Base-by-base conservation (phyloP, 2,113 vertebrate genomes). In the Atractosteus spatula region DNA sequence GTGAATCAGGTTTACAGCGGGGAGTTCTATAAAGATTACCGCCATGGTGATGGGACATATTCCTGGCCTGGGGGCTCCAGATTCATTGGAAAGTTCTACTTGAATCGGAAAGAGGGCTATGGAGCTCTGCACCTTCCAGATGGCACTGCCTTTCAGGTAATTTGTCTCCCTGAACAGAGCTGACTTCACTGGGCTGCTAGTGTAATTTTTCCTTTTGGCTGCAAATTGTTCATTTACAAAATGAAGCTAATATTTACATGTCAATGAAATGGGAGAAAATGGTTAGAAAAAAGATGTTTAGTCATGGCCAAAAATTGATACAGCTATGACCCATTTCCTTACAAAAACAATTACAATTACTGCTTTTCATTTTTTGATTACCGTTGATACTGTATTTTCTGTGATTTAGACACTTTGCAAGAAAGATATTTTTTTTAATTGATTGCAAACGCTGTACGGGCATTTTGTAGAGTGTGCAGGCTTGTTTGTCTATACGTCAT, bases 61-160 rank as follows among this genome's bases (percentile, higher is more conserved):
- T 76, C 54, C 41, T 95, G 93, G 95, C 90, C 92, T 0, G 82
- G 92, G 7, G 92, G 94, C 8, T 88, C 89, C 63, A 89, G 79
- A 71, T 96, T 95, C 82, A 90, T 70, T 0, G 96, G 96, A 66
- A 90, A 77, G 67, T 94, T 95, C 78, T 97, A 94, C 84, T 90
- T 97, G 45, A 93, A 94, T 73, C 86, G 73, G 45, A 90, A 89
- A 70, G 95, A 97, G 80, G 95, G 95, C 14, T 96, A 93, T 0
- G 95, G 94, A n/a, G 74, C 85, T 10, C 84, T 92, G 29, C 16
- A 77, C 71, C 90, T 83, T 57, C 81, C 87, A 2, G 80, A 91
- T 57, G 90, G 92, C 16, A 77, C 81, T 64, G 76, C 79, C 44
- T 97, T 95, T 81, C 84, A 94, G 91, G 96, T 96, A 82, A 74